Base-by-base conservation (phyloP, 2,888 invertebrate species). In the Galeruca laticollis region DNA sequence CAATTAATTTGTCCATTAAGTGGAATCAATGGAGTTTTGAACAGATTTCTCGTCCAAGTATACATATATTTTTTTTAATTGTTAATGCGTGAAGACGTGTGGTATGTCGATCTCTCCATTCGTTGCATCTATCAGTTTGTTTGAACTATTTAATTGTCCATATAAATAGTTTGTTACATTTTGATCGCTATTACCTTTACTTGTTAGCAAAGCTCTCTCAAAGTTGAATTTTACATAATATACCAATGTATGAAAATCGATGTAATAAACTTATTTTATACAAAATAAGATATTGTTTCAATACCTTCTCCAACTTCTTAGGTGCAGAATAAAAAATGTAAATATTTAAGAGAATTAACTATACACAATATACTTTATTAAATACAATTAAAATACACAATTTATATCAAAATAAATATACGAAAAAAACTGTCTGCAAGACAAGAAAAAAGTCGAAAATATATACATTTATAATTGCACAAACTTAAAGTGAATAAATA, bases 241-340 rank as follows among this genome's bases (percentile, higher is more conserved):
- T 75, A 73, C 74, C 60, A 60, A 60, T 68, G 62, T 68, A 68
- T 73, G 70, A 70, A 75, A 74, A 71, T 76, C 70, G 73, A 69
- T 76, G 76, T 76, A 76, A 73, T 72, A 75, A 75, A 74, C 70
- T 73, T 72, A 73, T 76, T 76, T 76, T 76, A 72, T 76, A 74
- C 60, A 61, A 65, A 56, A 40, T 26, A 18, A 10, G 40, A 10
- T 37, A 18, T 37, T 37, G 20, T 40, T 40, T 60, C n/a, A 60
- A n/a, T 43, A 21, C 15, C 4, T 13, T n/a, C 2, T 35, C 3
- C 57, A 26, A 13, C 26, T 26, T 26, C 6, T 26, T 6, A 26
- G 26, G 6, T 26, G 3, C 43, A 43, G 3, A 43, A 51, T 18
- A 2, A 51, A 51, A 51, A 51, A 9, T 20, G n/a, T 13, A 51